Conservation (phyloP, 1,140 invertebrate genomes). For the Platyscapa corneri region DNA sequence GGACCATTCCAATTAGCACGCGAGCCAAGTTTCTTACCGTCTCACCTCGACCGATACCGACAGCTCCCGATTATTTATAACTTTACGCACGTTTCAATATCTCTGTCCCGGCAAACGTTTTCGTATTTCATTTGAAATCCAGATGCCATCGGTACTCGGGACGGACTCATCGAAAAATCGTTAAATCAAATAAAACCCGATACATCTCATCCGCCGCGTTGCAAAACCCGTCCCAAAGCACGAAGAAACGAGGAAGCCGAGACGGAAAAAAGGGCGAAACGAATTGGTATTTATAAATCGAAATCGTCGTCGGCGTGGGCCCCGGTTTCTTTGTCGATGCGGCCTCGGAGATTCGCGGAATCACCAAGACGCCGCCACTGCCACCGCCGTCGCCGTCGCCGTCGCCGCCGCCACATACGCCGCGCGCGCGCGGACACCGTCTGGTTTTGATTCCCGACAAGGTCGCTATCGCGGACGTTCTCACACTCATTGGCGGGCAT, state of each 20-base stretch:
- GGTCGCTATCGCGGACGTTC: constrained; percentile 29
- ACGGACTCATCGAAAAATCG: background rate
- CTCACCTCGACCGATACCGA: background rate
- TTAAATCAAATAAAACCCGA: constrained; percentile 30
- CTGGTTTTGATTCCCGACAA: constrained; percentile 19
- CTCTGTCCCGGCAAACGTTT: background rate
- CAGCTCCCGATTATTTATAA: background rate
- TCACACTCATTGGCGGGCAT: background rate
- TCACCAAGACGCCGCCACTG: constrained; percentile 14
- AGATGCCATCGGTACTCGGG: background rate
- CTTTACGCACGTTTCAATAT: background rate
- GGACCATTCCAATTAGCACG: constrained; percentile 15
- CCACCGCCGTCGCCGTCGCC: too few relatives aligned
- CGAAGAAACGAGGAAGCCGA: background rate
- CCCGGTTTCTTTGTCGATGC: constrained; percentile 47
- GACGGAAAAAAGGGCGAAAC: constrained; percentile 10
- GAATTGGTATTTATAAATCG: constrained; percentile 42
- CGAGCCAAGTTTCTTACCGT: background rate
- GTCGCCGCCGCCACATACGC: too few relatives aligned
- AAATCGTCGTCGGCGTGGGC: background rate
- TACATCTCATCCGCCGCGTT: background rate
- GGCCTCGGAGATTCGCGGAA: constrained; percentile 38
- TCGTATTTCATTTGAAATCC: background rate
- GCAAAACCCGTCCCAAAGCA: background rate
- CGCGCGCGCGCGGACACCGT: background rate